Evolutionary conservation across 2,888 invertebrate genomes (phyloP).

Genomic region (Osmoderma eremita): DNA sequence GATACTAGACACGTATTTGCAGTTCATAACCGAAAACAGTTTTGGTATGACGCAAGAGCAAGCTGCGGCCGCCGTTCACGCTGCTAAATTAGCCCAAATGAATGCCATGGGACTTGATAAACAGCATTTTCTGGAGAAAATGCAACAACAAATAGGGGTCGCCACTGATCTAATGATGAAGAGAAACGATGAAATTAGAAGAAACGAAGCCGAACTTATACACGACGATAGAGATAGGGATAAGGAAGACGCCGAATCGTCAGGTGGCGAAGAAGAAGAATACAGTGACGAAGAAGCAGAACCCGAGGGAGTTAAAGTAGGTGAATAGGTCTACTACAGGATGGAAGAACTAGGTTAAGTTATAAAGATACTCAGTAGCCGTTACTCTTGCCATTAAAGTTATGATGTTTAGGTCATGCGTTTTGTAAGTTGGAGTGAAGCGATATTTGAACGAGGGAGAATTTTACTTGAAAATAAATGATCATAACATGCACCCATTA

Average conservation of each 20-base stretch:
- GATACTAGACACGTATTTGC: conserved; percentile 86
- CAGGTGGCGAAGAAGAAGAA: conserved; percentile 68
- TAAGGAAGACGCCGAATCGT: conserved; percentile 66
- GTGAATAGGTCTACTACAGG: conserved; percentile 56
- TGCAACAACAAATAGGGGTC: conserved; percentile 70
- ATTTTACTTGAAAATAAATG: conserved; percentile 18
- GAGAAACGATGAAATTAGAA: conserved; percentile 63
- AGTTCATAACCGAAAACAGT: conserved; percentile 87
- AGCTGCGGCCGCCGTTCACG: conserved; percentile 77
- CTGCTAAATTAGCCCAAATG: conserved; percentile 81
- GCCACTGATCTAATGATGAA: conserved; percentile 69
- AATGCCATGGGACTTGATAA: conserved; percentile 71
- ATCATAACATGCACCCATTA: conserved; percentile 20
- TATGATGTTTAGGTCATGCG: conserved; percentile 44
- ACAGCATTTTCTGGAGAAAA: conserved; percentile 72
- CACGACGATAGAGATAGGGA: conserved; percentile 63
- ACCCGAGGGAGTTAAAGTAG: conserved; percentile 64
- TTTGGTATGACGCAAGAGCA: conserved; percentile 76
- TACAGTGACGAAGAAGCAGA: conserved; percentile 66
- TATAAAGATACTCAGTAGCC: conserved; percentile 50
- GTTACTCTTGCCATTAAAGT: conserved; percentile 51
- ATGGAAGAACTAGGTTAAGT: conserved; percentile 49
- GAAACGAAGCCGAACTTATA: conserved; percentile 68
- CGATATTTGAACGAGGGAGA: conserved; percentile 31
- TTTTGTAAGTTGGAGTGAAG: conserved; percentile 22